phyloP scores from a whole-genome alignment of 2,113 vertebrate species.

The Anseranas semipalmata region DNA sequence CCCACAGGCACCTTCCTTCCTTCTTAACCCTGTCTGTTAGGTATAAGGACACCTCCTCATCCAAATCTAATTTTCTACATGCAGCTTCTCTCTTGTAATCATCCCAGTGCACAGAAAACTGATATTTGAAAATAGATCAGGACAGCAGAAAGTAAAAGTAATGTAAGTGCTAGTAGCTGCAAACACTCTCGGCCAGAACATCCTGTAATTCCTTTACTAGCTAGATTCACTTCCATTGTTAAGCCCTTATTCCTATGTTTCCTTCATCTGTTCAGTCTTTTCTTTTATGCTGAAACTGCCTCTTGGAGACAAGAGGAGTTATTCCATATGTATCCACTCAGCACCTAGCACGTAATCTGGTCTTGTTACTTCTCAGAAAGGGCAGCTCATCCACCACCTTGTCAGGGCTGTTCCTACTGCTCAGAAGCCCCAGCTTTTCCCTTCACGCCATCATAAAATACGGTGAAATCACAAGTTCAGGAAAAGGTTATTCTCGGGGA shows the following conservation, averaged over 20 bases:
- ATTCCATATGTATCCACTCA: neutral
- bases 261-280: neutral
- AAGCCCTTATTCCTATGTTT: neutral
- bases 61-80: neutral
- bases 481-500: neutral
- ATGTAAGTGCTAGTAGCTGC: neutral
- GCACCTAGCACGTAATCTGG: accelerated
- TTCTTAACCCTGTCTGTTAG: neutral
- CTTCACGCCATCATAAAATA: neutral
- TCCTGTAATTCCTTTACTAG: neutral
- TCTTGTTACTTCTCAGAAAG: neutral
- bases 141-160: neutral
- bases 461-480: neutral
- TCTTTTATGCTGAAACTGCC: neutral
- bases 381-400: neutral
- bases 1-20: neutral
- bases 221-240: neutral
- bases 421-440: neutral
- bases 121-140: neutral
- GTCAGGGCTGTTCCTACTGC: neutral
- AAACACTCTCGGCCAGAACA: neutral
- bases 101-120: neutral
- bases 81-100: neutral
- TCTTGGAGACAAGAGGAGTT: neutral
- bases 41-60: neutral